Base-by-base conservation (phyloP, 2,888 invertebrate genomes). In the Drosophila mulleri region DNA sequence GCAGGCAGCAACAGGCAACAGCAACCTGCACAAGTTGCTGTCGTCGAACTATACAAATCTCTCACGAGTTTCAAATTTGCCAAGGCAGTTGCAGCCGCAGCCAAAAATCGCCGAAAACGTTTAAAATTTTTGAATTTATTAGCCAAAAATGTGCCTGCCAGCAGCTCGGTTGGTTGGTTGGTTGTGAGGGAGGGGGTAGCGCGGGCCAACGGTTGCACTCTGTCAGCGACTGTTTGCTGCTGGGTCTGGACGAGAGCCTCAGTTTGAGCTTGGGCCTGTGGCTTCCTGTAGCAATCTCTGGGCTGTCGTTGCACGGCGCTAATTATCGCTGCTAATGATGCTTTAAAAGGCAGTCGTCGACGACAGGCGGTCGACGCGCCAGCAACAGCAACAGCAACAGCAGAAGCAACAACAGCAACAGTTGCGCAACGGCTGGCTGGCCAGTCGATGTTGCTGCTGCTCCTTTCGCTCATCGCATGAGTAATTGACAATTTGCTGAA, bases 261-360 rank as follows among this genome's bases (percentile, higher is more conserved):
- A 35, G 35, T 20, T 37, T 45, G 12, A 45, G 57, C 45, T 58
- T 76, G 63, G 41, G 56, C 56, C 59, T 68, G 60, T 66, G 59
- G 53, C 72, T 78, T 78, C 67, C 57, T 72, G 80, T 72, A 80
- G 74, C 76, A 80, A 85, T 88, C 80, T 80, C 86, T 81, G 59
- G 86, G 80, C 89, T 81, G 88, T 78, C 80, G 80, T 82, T 90
- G 80, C 89, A 83, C 83, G 82, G 83, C 80, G 82, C 89, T 89
- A 89, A 89, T 90, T 89, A 89, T 89, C 88, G 84, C 90, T 82
- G 88, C 90, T 89, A 89, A 89, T 89, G 89, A 88, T 90, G 90
- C 82, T 90, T 89, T 86, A 90, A 90, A 90, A 90, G 86, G 88
- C 86, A 89, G 83, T 88, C 86, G 85, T 82, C 75, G 88, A 77